phyloP scores from a whole-genome alignment of 2,797 vertebrate species.

The Dipus sagitta region DNA sequence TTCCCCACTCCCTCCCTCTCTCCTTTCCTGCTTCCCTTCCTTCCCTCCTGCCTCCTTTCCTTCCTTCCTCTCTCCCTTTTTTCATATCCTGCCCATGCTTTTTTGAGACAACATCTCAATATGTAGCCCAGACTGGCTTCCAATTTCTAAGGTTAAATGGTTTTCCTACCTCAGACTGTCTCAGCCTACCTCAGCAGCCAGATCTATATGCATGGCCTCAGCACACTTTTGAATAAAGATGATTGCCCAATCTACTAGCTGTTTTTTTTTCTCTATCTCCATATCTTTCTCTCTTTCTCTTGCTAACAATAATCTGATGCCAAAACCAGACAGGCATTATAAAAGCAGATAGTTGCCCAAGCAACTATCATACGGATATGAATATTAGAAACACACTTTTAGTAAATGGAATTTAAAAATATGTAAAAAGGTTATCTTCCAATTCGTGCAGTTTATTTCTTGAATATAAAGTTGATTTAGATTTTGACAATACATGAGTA shows the following conservation, averaged over 20 bases:
- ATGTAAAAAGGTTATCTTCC: not conserved
- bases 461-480: not conserved
- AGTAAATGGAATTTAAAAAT: not conserved
- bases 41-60: not conserved
- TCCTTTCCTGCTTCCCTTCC: not conserved
- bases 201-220: not conserved
- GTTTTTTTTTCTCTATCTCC: not conserved
- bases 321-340: not conserved
- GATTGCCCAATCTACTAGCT: not conserved
- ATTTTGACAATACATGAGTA: not conserved
- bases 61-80: not conserved
- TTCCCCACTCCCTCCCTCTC: too few species aligned
- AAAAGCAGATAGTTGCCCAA: not conserved
- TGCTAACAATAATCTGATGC: not conserved
- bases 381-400: not conserved
- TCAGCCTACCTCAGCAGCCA: not conserved
- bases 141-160: not conserved
- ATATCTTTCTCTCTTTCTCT: not conserved
- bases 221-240: not conserved
- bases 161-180: not conserved
- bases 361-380: not conserved
- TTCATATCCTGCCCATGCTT: too few species aligned
- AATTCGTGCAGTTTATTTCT: not conserved
- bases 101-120: not conserved
- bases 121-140: not conserved